These are phyloP conservation scores for Tyria jacobaeae DNA, from an alignment of 2,888 invertebrate genomes.

Conservation along the genomic window DNA sequence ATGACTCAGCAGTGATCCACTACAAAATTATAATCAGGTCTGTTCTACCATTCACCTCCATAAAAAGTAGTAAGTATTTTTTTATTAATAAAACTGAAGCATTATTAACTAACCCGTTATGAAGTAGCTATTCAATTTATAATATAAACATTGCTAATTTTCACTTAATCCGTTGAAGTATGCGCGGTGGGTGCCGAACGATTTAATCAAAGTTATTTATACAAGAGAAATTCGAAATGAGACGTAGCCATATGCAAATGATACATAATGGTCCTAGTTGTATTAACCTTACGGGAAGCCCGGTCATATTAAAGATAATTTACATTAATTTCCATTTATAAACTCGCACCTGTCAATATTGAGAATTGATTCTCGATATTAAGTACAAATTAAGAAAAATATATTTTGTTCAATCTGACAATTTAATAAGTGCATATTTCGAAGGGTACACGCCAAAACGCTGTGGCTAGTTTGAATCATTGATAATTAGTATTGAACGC, in stretches of 20 bases:
- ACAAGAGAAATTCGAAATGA: constrained; percentile 72
- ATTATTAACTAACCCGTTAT: constrained; percentile 60
- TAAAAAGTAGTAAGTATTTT: constrained; percentile 38
- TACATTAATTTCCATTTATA: constrained; percentile 72
- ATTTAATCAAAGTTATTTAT: constrained; percentile 60
- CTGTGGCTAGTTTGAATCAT: constrained; percentile 22
- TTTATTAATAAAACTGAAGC: constrained; percentile 56
- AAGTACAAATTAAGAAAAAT: constrained; percentile 49
- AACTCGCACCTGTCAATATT: constrained; percentile 52
- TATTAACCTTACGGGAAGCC: constrained; percentile 62
- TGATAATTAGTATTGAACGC: constrained; percentile 67
- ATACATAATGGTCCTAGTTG: constrained; percentile 66
- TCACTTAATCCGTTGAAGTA: constrained; percentile 68
- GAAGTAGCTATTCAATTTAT: constrained; percentile 63
- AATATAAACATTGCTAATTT: constrained; percentile 73
- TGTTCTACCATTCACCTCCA: constrained; percentile 32
- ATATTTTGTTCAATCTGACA: constrained; percentile 30
- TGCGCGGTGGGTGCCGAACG: constrained; percentile 55
- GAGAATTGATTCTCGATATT: constrained; percentile 45
- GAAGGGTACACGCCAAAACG: constrained; percentile 46
- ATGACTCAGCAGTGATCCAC: constrained; percentile 29
- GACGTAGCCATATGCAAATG: constrained; percentile 70
- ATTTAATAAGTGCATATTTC: constrained; percentile 43
- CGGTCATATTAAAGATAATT: constrained; percentile 59
- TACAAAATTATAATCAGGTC: constrained; percentile 34